A percentile compares a stretch with the other conserved stretches of the same genome.
phyloP scores from a whole-genome alignment of 2,113 vertebrate genomes.

The Chrysochloris asiatica region DNA sequence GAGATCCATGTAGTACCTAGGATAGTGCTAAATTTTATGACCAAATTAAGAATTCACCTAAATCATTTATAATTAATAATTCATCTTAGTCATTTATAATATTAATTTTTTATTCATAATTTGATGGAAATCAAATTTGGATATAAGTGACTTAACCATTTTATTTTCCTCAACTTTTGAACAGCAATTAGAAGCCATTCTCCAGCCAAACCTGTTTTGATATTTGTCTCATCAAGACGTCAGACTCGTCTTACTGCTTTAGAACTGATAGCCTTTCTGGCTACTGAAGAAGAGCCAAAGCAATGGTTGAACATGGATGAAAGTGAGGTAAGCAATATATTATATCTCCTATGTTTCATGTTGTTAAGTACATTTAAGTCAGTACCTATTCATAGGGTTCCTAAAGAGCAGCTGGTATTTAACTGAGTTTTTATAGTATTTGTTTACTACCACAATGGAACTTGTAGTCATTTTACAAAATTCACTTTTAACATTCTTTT shows the following conservation, averaged over 20 bases:
- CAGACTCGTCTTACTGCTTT: constrained; percentile 97
- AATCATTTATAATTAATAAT: too few species aligned
- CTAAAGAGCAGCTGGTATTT: too few species aligned
- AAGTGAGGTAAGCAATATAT: constrained; percentile 89
- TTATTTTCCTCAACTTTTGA: constrained; percentile 68
- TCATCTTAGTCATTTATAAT: background rate
- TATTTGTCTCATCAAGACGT: constrained; percentile 97
- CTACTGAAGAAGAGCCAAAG: constrained; percentile 97
- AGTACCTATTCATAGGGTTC: too few species aligned
- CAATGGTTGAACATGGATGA: constrained; percentile 99
- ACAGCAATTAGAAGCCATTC: constrained; percentile 97
- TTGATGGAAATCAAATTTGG: constrained; percentile 24
- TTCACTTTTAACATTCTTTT: background rate
- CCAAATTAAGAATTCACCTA: constrained; percentile 36
- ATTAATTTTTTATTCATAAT: background rate
- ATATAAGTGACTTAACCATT: constrained; percentile 10
- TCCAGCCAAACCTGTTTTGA: constrained; percentile 96
- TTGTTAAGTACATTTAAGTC: constrained; percentile 3
- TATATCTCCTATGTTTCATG: constrained; percentile 45
- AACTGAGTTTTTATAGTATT: background rate
- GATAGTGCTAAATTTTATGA: background rate
- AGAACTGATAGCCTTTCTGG: constrained; percentile 96
- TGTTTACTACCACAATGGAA: background rate
- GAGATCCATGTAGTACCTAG: background rate
- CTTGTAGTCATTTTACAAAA: constrained; percentile 47